Base-by-base conservation (phyloP, 2,888 invertebrate genomes). In the Eilema depressum region DNA sequence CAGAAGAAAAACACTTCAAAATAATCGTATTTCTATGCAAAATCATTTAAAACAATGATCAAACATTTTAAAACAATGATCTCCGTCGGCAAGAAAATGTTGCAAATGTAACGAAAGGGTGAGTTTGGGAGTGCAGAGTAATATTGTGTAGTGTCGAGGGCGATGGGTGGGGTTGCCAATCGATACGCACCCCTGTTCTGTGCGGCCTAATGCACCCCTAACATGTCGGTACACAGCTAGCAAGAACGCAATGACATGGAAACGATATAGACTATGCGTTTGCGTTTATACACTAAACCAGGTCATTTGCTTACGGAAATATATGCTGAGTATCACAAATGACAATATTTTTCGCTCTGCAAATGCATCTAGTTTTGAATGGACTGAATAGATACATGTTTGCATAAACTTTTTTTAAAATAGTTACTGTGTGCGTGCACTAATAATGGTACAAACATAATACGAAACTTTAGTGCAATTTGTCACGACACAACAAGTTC, bases 131-230 rank as follows among this genome's bases (percentile, higher is more conserved):
- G 86, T 87, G 87, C 86, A 85, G 85, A 88, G 90, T 89, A 88
- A 89, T 89, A 89, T 87, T 85, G 89, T 89, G 86, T 87, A 88
- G 90, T 89, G 86, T 83, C 81, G 83, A 86, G 86, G 88, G 84
- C 78, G 86, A 78, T 83, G 80, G 83, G 86, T 74, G 77, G 90
- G 85, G 87, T 84, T 73, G 83, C 87, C 90, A 93, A 94, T 95
- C 94, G 93, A 95, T 95, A 94, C 88, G 86, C 93, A 91, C 93
- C 94, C 94, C 92, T 90, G 83, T 84, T 78, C 79, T 76, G 79
- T 80, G 76, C 83, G 88, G 89, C 90, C 92, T 91, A 92, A 91
- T 92, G 92, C 92, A 93, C 93, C 93, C 93, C 91, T 85, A 83
- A 80, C 84, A 81, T 75, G 70, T 72, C 80, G 79, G 81, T 78